A percentile compares a stretch with the other conserved stretches of the same genome.
Conservation (phyloP, 2,797 vertebrate species). For the Rhinichthys osculus region DNA sequence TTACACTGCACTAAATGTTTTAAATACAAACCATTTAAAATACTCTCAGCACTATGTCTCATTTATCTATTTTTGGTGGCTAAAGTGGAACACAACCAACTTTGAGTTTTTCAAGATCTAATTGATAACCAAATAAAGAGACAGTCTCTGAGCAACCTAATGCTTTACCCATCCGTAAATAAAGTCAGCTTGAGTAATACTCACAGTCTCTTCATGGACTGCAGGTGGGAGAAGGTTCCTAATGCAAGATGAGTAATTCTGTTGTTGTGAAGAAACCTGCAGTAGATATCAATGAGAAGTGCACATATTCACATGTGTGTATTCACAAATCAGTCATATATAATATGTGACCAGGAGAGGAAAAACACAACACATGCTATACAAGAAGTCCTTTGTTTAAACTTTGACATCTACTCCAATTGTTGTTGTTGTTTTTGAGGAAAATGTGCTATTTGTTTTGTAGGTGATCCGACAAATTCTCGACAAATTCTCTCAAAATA, state of each 20-base stretch:
- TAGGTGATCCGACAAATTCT: not conserved
- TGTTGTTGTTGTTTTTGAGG: not conserved
- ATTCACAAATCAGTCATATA: not conserved
- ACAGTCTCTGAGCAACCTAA: not conserved
- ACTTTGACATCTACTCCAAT: not conserved
- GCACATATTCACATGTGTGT: not conserved
- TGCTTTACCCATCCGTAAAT: conserved; percentile 11
- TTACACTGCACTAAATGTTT: not conserved
- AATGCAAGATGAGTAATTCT: conserved; percentile 91
- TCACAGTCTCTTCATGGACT: conserved; percentile 98
- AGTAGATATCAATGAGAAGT: conserved; percentile 32
- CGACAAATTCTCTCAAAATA: too few relatives aligned
- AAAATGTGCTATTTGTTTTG: not conserved
- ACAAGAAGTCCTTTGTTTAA: not conserved
- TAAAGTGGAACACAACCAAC: not conserved
- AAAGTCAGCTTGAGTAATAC: conserved; percentile 67
- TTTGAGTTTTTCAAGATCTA: not conserved
- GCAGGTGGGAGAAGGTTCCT: conserved; percentile 92
- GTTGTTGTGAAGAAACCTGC: conserved; percentile 99
- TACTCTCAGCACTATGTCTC: not conserved
- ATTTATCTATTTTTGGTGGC: not conserved
- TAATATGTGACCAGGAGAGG: not conserved
- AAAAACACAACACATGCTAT: not conserved
- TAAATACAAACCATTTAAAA: not conserved
- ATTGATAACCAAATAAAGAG: not conserved